phyloP scores from a whole-genome alignment of 2,888 invertebrate species.

The Eudemis profundana region DNA sequence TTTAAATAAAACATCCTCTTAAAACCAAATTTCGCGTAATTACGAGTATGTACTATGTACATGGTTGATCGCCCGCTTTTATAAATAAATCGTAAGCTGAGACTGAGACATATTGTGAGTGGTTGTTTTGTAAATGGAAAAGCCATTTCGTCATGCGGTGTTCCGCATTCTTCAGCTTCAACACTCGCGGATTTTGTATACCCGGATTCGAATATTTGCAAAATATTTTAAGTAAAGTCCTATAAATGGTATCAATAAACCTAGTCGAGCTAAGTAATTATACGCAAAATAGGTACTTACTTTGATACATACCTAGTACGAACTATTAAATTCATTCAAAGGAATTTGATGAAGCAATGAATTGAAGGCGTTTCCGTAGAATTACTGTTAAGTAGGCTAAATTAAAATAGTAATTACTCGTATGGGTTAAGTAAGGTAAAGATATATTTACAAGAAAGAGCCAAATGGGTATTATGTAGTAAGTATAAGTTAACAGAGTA shows the following conservation, averaged over 20 bases:
- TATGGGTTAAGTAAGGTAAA: background rate
- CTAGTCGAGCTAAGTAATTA: background rate
- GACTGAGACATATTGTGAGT: constrained; percentile 25
- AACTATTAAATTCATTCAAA: background rate
- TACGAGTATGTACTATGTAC: no score
- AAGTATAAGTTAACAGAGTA: no score
- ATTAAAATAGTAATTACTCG: background rate
- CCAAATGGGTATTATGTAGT: no score
- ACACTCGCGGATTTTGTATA: constrained; percentile 34
- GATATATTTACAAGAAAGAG: no score
- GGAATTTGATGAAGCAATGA: background rate
- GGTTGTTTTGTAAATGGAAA: constrained; percentile 36
- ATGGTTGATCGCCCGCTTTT: constrained; percentile 6
- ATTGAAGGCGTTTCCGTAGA: background rate
- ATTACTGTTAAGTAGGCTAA: background rate
- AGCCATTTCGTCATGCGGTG: constrained; percentile 40
- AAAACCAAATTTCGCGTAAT: background rate
- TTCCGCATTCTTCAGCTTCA: constrained; percentile 41
- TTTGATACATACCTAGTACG: background rate
- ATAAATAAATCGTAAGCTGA: constrained; percentile 14
- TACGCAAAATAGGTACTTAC: background rate
- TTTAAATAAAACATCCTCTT: constrained; percentile 4
- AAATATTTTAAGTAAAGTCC: constrained; percentile 11
- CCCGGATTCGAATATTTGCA: constrained; percentile 41
- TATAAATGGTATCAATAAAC: constrained; percentile 18